Evolutionary conservation across 2,888 invertebrate genomes (phyloP).

Genomic region (Hypena proboscidalis): DNA sequence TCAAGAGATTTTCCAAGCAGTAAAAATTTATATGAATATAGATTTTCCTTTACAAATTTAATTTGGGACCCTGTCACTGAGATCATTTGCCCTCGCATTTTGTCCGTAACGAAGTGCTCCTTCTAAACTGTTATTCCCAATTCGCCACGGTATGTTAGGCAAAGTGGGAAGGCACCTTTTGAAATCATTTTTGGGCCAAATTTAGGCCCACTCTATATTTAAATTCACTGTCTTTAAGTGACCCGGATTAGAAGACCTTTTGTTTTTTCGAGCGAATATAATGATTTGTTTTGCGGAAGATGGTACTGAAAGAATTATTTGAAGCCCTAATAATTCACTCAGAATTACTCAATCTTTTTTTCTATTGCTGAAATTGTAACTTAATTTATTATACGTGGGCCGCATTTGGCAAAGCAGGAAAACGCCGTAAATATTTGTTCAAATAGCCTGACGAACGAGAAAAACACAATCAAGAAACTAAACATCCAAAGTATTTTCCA

Average conservation of each 20-base stretch:
- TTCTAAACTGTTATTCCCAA: slow-evolving; percentile 54
- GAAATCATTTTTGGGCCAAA: slow-evolving; percentile 36
- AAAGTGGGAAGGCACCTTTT: slow-evolving; percentile 44
- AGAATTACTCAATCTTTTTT: too few species aligned
- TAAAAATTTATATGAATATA: slow-evolving; percentile 39
- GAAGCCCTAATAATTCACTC: too few species aligned
- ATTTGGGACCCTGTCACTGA: slow-evolving; percentile 48
- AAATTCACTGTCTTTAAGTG: slow-evolving; percentile 31
- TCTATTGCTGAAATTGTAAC: too few species aligned
- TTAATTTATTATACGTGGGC: too few species aligned
- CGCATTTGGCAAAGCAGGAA: too few species aligned
- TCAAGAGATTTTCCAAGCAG: slow-evolving; percentile 27
- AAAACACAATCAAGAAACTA: slow-evolving; percentile 29
- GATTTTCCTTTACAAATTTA: slow-evolving; percentile 50
- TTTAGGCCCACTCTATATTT: slow-evolving; percentile 31
- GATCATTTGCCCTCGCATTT: slow-evolving; percentile 50
- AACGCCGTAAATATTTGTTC: too few species aligned
- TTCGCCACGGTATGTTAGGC: slow-evolving; percentile 52
- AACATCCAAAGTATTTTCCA: slow-evolving; percentile 49
- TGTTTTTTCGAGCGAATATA: slow-evolving; percentile 1
- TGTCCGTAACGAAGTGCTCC: slow-evolving; percentile 51
- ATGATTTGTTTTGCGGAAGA: background rate
- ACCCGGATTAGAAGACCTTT: slow-evolving; percentile 15
- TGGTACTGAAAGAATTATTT: too few species aligned
- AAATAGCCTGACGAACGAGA: background rate